phyloP scores from a whole-genome alignment of 35 echinoderm and acorn worm genomes.

The Patiria miniata region DNA sequence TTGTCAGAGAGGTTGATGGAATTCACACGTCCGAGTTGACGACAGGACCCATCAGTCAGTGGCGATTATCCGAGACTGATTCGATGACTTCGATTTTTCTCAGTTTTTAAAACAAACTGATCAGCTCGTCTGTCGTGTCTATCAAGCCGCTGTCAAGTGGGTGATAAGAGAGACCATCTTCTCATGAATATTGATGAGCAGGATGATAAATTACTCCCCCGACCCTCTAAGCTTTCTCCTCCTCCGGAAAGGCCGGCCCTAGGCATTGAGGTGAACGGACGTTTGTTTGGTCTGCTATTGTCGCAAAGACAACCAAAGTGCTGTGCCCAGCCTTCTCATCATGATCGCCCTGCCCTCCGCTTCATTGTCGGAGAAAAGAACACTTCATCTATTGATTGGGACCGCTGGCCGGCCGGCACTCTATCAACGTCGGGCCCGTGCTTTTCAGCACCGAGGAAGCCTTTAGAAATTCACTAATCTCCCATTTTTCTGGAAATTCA shows the following conservation, averaged over 20 bases:
- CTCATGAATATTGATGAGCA: conserved; percentile 21
- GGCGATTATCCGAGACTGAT: background rate
- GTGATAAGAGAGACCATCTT: background rate
- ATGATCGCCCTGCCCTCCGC: background rate
- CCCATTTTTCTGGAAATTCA: background rate
- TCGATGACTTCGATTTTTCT: conserved; percentile 4
- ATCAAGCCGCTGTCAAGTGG: conserved; percentile 21
- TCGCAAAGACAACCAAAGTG: background rate
- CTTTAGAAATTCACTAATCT: background rate
- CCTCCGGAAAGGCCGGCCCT: background rate
- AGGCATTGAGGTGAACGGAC: background rate
- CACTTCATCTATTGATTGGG: conserved; percentile 11
- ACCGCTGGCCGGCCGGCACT: background rate
- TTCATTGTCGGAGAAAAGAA: background rate
- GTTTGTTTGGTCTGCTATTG: background rate
- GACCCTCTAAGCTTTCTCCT: background rate
- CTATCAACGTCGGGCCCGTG: background rate
- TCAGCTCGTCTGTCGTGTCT: conserved; percentile 19
- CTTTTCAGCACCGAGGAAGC: background rate
- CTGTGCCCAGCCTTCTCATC: background rate
- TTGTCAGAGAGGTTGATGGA: background rate
- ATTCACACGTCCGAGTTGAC: background rate
- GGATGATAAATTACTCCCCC: conserved; percentile 10
- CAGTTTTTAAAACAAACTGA: conserved; percentile 29
- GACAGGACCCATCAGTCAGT: background rate